Conservation (phyloP, 2,797 vertebrate genomes). For the Rhinophrynus dorsalis region DNA sequence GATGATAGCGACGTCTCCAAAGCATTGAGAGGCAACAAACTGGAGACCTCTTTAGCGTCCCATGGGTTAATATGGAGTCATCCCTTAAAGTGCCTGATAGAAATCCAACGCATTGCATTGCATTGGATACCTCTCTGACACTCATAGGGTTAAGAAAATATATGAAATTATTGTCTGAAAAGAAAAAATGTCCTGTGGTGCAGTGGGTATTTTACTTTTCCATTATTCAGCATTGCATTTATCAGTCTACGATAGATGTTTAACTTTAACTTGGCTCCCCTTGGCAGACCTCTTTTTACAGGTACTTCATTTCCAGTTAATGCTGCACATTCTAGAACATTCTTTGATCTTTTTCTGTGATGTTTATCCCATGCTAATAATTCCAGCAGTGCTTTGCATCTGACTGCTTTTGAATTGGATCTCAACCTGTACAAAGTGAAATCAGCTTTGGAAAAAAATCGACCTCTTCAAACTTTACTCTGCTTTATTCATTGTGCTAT, state of each 20-base stretch:
- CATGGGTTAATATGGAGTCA: no score
- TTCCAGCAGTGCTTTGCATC: constrained; percentile 12
- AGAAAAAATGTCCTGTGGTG: no score
- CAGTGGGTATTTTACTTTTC: not conserved
- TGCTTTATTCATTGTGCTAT: not conserved
- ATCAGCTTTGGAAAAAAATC: constrained; percentile 20
- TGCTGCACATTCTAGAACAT: not conserved
- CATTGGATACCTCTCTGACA: no score
- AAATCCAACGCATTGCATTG: no score
- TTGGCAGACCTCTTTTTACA: not conserved
- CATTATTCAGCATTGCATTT: not conserved
- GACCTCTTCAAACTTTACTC: constrained; percentile 22
- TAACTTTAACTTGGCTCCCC: not conserved
- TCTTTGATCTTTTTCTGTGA: constrained; percentile 29
- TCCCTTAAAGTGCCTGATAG: no score
- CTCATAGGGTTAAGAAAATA: no score
- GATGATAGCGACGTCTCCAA: no score
- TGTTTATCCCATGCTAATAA: constrained; percentile 23
- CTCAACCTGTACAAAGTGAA: constrained; percentile 36
- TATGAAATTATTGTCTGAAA: no score
- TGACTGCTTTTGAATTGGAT: constrained; percentile 21
- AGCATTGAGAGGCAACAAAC: no score
- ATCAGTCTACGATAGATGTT: not conserved
- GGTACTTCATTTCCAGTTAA: not conserved
- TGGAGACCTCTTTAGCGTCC: no score